Evolutionary conservation across 2,113 vertebrate species (phyloP).

Genomic region (Planiliza haematocheilus): DNA sequence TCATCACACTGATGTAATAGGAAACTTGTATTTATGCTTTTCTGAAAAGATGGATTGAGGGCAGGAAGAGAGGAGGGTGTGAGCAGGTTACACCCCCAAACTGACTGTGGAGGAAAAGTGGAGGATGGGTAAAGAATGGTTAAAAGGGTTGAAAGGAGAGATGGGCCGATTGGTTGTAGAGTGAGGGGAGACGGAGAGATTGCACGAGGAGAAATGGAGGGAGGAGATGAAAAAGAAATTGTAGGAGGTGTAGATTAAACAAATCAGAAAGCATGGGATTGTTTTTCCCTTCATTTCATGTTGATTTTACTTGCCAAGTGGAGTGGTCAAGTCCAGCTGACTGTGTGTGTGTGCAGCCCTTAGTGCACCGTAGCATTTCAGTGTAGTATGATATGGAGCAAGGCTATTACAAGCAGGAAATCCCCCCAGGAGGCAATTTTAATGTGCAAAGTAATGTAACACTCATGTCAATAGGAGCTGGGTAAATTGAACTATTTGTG

Average conservation of each 20-base stretch:
- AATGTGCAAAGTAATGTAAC: conserved; percentile 49
- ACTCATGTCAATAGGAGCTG: conserved; percentile 40
- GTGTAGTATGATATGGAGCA: conserved; percentile 33
- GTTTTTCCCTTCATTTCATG: conserved; percentile 54
- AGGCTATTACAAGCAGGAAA: conserved; percentile 47
- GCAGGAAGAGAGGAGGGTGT: conserved; percentile 12
- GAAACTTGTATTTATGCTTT: conserved; percentile 81
- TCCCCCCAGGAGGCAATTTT: conserved; percentile 20
- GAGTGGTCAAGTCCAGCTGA: not conserved
- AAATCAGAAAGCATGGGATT: conserved; percentile 48
- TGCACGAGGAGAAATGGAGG: conserved; percentile 34
- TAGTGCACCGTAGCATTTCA: not conserved
- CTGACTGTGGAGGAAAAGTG: conserved; percentile 51
- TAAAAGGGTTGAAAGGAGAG: conserved; percentile 37
- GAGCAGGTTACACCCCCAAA: conserved; percentile 60
- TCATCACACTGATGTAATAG: conserved; percentile 79
- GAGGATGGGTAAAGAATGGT: conserved; percentile 48
- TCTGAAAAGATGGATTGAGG: conserved; percentile 61
- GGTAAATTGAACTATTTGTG: conserved; percentile 28
- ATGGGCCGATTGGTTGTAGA: conserved; percentile 28
- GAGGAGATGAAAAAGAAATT: conserved; percentile 41
- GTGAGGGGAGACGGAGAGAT: conserved; percentile 34
- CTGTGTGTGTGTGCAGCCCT: conserved; percentile 1
- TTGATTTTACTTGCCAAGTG: conserved; percentile 29
- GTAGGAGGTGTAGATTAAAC: conserved; percentile 58